Evolutionary conservation across 2,888 invertebrate species (phyloP).

Genomic region (Ochropacha duplaris): DNA sequence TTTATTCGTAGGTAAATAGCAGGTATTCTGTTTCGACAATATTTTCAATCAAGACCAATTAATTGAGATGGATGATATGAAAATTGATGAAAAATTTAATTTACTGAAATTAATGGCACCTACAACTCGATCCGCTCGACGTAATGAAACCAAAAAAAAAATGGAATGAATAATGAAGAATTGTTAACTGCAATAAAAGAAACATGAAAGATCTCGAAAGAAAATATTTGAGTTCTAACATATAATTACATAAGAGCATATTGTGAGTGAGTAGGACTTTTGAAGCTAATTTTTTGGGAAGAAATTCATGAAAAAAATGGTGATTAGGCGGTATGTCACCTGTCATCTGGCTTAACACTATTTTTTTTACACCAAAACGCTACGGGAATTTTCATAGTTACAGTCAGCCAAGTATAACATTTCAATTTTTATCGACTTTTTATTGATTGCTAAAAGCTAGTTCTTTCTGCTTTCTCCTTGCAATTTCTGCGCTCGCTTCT

Average conservation of each 20-base stretch:
- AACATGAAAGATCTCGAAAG: background rate
- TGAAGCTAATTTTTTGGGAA: too few relatives aligned
- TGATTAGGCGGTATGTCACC: background rate
- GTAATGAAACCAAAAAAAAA: too few relatives aligned
- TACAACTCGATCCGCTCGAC: background rate
- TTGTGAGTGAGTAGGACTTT: background rate
- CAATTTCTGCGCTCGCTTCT: slow-evolving; percentile 88
- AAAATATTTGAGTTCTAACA: background rate
- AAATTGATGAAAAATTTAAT: background rate
- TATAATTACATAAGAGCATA: background rate
- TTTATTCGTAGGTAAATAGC: background rate
- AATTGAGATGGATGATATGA: background rate
- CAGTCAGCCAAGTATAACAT: slow-evolving; percentile 25
- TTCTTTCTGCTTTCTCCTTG: slow-evolving; percentile 83
- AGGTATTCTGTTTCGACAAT: background rate
- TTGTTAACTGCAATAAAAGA: too few relatives aligned
- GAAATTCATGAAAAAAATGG: background rate
- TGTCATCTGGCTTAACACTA: background rate
- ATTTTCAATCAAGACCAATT: background rate
- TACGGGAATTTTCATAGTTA: slow-evolving; percentile 34
- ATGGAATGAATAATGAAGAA: too few relatives aligned
- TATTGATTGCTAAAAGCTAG: slow-evolving; percentile 43
- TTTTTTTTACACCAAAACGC: slow-evolving; percentile 31
- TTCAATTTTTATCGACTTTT: slow-evolving; percentile 20
- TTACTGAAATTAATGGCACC: too few relatives aligned